A percentile compares a stretch with the other conserved stretches of the same genome.
Conservation (phyloP, 2,113 vertebrate genomes). For the Pundamilia nyererei region DNA sequence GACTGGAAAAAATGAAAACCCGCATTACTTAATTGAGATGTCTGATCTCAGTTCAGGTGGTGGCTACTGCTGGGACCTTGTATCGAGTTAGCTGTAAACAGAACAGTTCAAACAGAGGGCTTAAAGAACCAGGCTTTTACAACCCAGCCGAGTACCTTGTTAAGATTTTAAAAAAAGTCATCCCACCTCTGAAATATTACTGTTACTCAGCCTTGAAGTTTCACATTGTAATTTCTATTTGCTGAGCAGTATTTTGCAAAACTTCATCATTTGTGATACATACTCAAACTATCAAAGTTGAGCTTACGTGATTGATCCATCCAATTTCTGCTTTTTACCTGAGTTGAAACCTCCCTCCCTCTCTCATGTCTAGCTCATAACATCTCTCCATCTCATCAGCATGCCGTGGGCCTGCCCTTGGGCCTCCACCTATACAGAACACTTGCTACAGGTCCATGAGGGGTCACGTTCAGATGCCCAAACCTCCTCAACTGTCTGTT, state of each 20-base stretch:
- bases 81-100: background rate
- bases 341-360: background rate
- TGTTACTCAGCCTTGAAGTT: background rate
- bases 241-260: background rate
- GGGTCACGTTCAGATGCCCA: background rate
- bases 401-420: background rate
- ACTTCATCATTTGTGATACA: background rate
- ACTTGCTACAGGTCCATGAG: background rate
- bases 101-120: constrained; percentile 6
- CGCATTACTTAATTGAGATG: constrained; percentile 16
- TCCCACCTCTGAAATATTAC: background rate
- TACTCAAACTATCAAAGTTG: background rate
- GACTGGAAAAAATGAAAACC: constrained; percentile 7
- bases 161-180: background rate
- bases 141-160: background rate
- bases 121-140: background rate
- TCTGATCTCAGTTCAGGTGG: constrained; percentile 27
- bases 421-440: background rate
- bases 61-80: background rate
- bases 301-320: background rate
- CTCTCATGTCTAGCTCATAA: background rate
- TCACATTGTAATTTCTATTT: background rate
- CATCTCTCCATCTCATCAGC: background rate
- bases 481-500: background rate
- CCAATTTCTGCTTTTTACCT: background rate